Base-by-base conservation (phyloP, 2,797 vertebrate species). In the Trichosurus vulpecula region DNA sequence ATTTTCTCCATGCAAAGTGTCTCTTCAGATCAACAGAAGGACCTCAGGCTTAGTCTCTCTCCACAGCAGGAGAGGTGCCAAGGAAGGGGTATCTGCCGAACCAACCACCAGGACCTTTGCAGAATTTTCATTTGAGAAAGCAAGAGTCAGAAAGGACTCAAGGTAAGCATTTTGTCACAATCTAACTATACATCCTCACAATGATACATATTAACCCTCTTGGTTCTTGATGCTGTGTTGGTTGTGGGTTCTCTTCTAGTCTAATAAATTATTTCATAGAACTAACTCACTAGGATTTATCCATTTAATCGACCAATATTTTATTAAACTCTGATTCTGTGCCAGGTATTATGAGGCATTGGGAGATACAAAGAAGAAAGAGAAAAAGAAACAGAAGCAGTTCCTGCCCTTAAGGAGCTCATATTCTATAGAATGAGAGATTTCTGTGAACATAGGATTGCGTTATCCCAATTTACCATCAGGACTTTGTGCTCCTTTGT, bases 61-160 rank as follows among this genome's bases (percentile, higher is more conserved):
- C 10, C 99, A 99, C 12, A 98, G 99, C 94, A 98, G 99, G 95
- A 99, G 98, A 97, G 99, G 99, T 0, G 99, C 99, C 6, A 99
- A 99, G 97, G 99, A 99, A 0, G 99, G 99, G 0, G 99, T 99
- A 27, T 99, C 99, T 3, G 99, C 99, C 0, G 99, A 99, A 81
- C 99, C 99, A 0, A 99, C 99, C 0, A 99, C 99, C 91, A 98
- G 97, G 93, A 99, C 99, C 0, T 99, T 99, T 55, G 99, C 99
- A 0, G 98, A 98, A 95, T 99, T 99, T 98, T 99, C 99, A 92
- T 99, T 99, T 56, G 99, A 99, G 97, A 99, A 99, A 98, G 99
- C 99, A 25, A 98, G 99, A 91, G 99, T 99, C 91, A 98, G 98
- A 29, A 99, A 99, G 98, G 99, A 99, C 66, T 99, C 99, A 35